Evolutionary conservation across 2,113 vertebrate species (phyloP), one percentile per base, ranked within the genome.

Genomic region (Apistogramma diplotaenia): DNA sequence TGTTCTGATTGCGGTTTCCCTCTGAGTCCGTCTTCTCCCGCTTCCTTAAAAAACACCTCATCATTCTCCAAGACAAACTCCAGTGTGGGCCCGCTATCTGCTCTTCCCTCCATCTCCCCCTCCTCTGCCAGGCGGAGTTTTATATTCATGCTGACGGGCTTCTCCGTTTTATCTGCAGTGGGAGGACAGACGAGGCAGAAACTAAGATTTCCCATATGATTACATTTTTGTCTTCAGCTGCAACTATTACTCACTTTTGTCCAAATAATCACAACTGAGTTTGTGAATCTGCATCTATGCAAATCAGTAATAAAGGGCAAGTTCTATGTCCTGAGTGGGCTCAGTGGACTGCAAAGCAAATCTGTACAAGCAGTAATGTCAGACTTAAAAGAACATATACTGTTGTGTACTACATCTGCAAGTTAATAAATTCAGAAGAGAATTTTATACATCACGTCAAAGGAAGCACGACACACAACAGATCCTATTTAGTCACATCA

Each of bases 81-180:
- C 79, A 96, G 81, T 9, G 94, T 94, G 75, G 89, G 78, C 8
- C 90, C 81, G 5, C 78, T 74, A 10, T 25, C 40, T 6, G 57
- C 71, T 4, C 61, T 85, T 0, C 88, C 89, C 56, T 85, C 90
- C 40, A 83, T 31, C 78, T 93, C 91, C 8, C 91, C 91, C 21
- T 94, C 93, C 33, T 93, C 91, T 12, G 94, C 86, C 76, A 96
- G 89, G 13, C 89, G 93, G 46, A 96, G 88, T 87, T 95, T 95
- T 75, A 96, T 93, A 85, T 95, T 95, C 85, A 96, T 82, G 40
- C 89, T 86, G 4, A 91, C 2, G 0, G 77, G 75, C 84, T 92
- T 94, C 46, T 93, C 92, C 15, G 51, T 23, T 75, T 95, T 94
- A 80, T 90, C 93, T 95, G 87, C 27, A 88, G 8, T 81, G 49